Evolutionary conservation across 1,140 invertebrate species (phyloP).

Genomic region (Maniola jurtina): DNA sequence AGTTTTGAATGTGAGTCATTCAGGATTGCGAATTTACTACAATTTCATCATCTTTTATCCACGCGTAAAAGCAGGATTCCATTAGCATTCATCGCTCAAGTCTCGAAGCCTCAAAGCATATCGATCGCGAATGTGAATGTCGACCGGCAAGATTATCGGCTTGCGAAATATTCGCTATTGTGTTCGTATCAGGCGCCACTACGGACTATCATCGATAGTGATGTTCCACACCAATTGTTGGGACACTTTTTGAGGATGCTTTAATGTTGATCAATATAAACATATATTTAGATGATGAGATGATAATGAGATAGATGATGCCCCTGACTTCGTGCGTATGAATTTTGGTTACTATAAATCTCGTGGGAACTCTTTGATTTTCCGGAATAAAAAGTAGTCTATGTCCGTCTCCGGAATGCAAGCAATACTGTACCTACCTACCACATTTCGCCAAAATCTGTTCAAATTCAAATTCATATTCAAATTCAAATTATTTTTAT

Average conservation of each 20-base stretch:
- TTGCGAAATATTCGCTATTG: constrained; percentile 53
- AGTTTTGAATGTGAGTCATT: constrained; percentile 9
- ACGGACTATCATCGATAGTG: constrained; percentile 29
- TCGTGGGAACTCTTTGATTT: no score
- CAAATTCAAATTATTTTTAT: no score
- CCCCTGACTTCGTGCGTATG: no score
- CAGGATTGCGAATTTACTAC: no score
- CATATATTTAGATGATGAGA: no score
- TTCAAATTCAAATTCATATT: no score
- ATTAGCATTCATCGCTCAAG: constrained; percentile 30
- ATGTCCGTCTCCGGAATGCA: no score
- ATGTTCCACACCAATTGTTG: background rate
- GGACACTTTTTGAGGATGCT: background rate
- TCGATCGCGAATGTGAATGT: constrained; percentile 45
- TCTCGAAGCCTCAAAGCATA: constrained; percentile 27
- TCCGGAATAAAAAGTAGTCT: no score
- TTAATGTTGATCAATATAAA: background rate
- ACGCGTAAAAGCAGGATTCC: constrained; percentile 21
- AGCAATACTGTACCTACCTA: no score
- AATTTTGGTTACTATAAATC: background rate
- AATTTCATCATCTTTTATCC: constrained; percentile 23
- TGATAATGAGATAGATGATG: no score
- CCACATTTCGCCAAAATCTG: no score
- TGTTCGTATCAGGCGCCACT: constrained; percentile 42
- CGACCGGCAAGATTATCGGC: constrained; percentile 37